phyloP scores from a whole-genome alignment of 1,140 invertebrate genomes.

The Orius insidiosus region DNA sequence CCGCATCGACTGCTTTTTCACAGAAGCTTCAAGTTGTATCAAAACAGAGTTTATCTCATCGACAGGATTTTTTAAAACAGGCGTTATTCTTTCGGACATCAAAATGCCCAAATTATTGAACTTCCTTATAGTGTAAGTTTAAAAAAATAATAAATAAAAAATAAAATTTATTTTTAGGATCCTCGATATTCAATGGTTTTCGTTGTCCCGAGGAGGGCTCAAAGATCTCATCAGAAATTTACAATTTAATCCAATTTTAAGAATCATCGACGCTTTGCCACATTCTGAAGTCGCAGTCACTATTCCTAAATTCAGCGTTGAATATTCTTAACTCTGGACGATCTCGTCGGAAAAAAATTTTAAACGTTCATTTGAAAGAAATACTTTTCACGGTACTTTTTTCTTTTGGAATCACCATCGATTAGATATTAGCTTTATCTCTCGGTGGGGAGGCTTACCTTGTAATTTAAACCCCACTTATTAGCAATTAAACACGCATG shows the following conservation, averaged over 20 bases:
- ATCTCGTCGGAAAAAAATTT: too few relatives aligned
- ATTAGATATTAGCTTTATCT: too few relatives aligned
- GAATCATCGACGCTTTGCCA: slow-evolving; percentile 31
- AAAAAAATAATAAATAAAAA: neutral
- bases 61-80: slow-evolving; percentile 35
- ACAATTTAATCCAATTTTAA: slow-evolving; percentile 31
- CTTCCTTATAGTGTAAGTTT: slow-evolving; percentile 48
- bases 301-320: slow-evolving; percentile 52
- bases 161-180: slow-evolving; percentile 31
- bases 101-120: slow-evolving; percentile 44
- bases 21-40: slow-evolving; percentile 26
- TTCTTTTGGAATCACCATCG: too few relatives aligned
- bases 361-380: too few relatives aligned
- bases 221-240: slow-evolving; percentile 36
- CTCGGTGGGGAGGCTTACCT: too few relatives aligned
- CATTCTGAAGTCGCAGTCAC: slow-evolving; percentile 39
- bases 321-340: too few relatives aligned
- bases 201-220: slow-evolving; percentile 36
- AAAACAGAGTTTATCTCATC: slow-evolving; percentile 47
- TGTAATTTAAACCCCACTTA: too few relatives aligned
- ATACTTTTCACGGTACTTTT: too few relatives aligned
- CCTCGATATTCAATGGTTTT: slow-evolving; percentile 46
- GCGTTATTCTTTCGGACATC: slow-evolving; percentile 28
- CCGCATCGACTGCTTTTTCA: slow-evolving; percentile 34
- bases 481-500: too few relatives aligned